A percentile compares a stretch with the other conserved stretches of the same genome.
Conservation (phyloP, 2,888 invertebrate genomes). For the Scaptodrosophila latifasciaeformis region DNA sequence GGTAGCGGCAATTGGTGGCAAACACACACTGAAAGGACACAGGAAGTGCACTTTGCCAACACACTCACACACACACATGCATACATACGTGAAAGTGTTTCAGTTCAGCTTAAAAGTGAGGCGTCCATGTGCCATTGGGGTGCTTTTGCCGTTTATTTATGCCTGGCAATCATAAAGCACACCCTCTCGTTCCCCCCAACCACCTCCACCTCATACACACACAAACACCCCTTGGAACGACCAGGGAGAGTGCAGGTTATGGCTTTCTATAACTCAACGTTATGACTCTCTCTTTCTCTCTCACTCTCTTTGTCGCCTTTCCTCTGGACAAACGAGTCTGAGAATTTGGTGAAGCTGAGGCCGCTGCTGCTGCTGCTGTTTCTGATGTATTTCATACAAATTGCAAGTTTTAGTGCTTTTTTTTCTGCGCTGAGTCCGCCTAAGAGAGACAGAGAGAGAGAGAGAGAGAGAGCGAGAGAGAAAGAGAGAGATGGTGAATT, state of each 20-base stretch:
- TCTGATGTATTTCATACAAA: slow-evolving; percentile 67
- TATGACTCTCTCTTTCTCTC: slow-evolving; percentile 8
- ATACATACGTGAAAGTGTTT: slow-evolving; percentile 19
- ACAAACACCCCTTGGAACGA: slow-evolving; percentile 5
- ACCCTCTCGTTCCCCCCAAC: no score
- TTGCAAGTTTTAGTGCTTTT: slow-evolving; percentile 66
- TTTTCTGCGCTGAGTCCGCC: no score
- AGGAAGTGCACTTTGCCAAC: slow-evolving; percentile 55
- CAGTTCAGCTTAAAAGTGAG: no score
- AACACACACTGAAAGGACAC: slow-evolving; percentile 58
- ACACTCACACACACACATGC: slow-evolving; percentile 19
- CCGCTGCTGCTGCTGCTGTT: slow-evolving; percentile 24
- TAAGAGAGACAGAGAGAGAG: slow-evolving; percentile 41
- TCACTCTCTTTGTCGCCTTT: slow-evolving; percentile 37
- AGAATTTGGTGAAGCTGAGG: background rate
- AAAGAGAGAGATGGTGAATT: no score
- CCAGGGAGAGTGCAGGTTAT: slow-evolving; percentile 60
- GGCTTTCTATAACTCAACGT: slow-evolving; percentile 63
- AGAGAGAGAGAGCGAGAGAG: slow-evolving; percentile 44
- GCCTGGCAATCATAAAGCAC: slow-evolving; percentile 66
- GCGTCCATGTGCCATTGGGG: slow-evolving; percentile 41
- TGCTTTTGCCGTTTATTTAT: slow-evolving; percentile 64
- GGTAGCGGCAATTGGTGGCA: slow-evolving; percentile 49
- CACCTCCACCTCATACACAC: slow-evolving; percentile 11
- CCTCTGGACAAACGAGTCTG: slow-evolving; percentile 41